Evolutionary conservation across 2,888 invertebrate genomes (phyloP), one percentile per base, ranked within the genome.

Genomic region (Drosophila borealis): DNA sequence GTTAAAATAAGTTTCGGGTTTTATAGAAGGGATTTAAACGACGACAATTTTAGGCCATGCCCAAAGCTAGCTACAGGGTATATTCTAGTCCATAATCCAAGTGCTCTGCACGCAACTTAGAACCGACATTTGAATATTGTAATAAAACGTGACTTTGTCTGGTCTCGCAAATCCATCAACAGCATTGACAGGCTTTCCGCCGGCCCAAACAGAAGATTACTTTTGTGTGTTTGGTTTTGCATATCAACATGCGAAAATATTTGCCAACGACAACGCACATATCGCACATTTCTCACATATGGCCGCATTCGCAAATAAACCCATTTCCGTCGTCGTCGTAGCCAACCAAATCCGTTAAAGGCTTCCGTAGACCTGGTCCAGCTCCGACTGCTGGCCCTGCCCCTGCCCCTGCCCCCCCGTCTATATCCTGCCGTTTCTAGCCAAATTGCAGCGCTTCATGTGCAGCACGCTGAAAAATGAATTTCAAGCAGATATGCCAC

Each of bases 391-490:
- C 29, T 17, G 36, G 29, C 4, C 9, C 11, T 4, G 6, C 34
- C 10, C 8, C 33, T 48, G 19, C 8, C 29, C 29, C 6, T 8
- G 2, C 6, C 21, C 5, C 25, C 5, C 25, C 8, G 8, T 2
- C 29, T 6, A 0, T 1, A 1, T 1, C 8, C 34, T 49, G 13
- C 49, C 11, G 17, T n/a, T 44, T 50, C 62, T 44, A 51, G 39
- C 62, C 34, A 45, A 76, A 71, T 71, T 60, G 66, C 74, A 55
- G 56, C 51, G 63, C 68, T 48, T 53, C 70, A 74, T 83, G 86
- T 82, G 83, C 82, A 77, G 59, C 17, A 59, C 68, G 83, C 80
- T 70, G 70, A 77, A 78, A 83, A 83, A 82, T 82, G 83, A 82
- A 72, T 72, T 86, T 72, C 70, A 41, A 68, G 87, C 73, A 63